These are phyloP conservation scores for Tenthredo notha DNA, from an alignment of 2,888 invertebrate genomes.

Conservation along the genomic window DNA sequence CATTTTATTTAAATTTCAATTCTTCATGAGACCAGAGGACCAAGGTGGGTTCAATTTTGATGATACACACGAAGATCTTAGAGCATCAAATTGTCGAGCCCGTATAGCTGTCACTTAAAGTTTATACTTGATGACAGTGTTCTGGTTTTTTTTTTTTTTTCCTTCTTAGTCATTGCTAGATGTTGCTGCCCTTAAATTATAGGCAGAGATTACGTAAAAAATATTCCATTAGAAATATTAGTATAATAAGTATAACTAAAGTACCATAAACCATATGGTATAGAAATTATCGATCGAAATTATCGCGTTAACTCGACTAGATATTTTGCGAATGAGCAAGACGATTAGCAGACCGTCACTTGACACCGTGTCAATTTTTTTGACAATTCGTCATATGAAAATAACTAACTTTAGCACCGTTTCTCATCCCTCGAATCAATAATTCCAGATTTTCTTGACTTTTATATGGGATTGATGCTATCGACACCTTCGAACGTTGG, in stretches of 20 bases:
- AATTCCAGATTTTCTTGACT: background rate
- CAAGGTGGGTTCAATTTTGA: background rate
- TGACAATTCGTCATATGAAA: background rate
- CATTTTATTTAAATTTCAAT: conserved; percentile 12
- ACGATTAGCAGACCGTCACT: conserved; percentile 9
- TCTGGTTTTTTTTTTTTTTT: background rate
- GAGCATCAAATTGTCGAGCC: background rate
- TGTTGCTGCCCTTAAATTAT: background rate
- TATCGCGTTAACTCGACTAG: background rate
- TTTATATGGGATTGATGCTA: background rate
- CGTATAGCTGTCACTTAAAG: background rate
- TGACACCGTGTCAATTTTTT: conserved; percentile 8
- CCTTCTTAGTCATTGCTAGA: background rate
- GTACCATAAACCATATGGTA: background rate
- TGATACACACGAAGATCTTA: background rate
- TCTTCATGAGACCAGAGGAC: background rate
- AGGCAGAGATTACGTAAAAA: background rate
- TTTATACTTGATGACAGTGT: background rate
- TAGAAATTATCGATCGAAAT: conserved; percentile 7
- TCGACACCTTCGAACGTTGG: background rate
- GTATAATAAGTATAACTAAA: no score
- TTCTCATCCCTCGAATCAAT: background rate
- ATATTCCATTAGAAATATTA: background rate
- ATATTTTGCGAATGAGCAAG: conserved; percentile 1
- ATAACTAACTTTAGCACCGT: background rate